These are phyloP conservation scores for Poecile montanus DNA, from an alignment of 2,797 vertebrate species.

Conservation along the genomic window DNA sequence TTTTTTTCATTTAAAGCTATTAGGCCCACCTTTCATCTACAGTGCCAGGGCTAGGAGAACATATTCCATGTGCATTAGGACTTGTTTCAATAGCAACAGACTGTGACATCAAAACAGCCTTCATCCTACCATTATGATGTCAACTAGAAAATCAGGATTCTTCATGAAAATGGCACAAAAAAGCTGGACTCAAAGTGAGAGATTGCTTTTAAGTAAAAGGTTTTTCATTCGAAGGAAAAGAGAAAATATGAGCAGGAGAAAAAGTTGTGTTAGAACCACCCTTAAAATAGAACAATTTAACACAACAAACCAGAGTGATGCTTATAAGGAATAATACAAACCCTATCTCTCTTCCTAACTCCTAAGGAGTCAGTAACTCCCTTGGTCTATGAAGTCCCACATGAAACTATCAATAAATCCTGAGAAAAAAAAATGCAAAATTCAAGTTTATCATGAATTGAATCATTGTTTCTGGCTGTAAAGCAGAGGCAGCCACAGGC, in stretches of 20 bases:
- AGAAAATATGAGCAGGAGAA: not conserved
- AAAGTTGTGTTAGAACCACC: not conserved
- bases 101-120: not conserved
- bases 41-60: not conserved
- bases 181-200: not conserved
- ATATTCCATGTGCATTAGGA: not conserved
- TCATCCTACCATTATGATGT: not conserved
- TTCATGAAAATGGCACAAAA: not conserved
- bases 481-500: not conserved
- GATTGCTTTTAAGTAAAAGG: not conserved
- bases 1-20: not conserved
- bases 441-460: constrained; percentile 47
- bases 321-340: not conserved
- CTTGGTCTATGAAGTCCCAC: constrained; percentile 18
- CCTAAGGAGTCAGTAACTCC: constrained; percentile 54
- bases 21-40: not conserved
- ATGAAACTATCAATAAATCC: constrained; percentile 62
- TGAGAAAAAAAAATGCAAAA: constrained; percentile 65
- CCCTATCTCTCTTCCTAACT: constrained; percentile 9
- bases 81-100: not conserved
- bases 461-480: constrained; percentile 61
- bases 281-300: not conserved
- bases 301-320: not conserved
- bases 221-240: not conserved
- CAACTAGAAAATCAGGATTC: not conserved